Base-by-base conservation (phyloP, 2,888 invertebrate species). In the Pammene fasciana region DNA sequence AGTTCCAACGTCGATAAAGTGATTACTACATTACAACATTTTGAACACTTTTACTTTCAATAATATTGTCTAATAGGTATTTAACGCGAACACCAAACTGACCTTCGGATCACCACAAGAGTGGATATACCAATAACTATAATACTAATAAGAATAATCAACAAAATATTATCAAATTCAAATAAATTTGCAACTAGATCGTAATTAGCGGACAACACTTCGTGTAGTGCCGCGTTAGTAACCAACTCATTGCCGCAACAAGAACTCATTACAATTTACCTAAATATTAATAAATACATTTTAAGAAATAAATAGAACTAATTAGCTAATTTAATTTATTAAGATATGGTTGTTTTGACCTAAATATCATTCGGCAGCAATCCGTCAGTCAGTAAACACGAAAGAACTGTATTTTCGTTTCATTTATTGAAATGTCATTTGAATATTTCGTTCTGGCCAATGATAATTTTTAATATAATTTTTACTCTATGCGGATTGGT, bases 171-270 rank as follows among this genome's bases (percentile, higher is more conserved):
- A 75, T 82, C 78, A 78, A 80, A 78, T 81, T 82, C 77, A 75
- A 81, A 74, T 80, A 90, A 82, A 86, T 85, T 78, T 70, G 75
- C 80, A 78, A 89, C 75, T 80, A 84, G 77, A 60, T 82, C 80
- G 74, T 87, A 79, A 87, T 90, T 87, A 79, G 82, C 81, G 65
- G 83, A 80, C 72, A 90, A 75, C 75, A 92, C 83, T 83, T 92
- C 88, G 77, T 82, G 82, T 72, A 88, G 74, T 72, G 87, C 91
- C 73, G 92, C 87, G 85, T 86, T 87, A 75, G 85, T 84, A 75
- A 92, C 74, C 72, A 87, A 80, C 75, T 92, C 92, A 79, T 90
- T 88, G 72, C 91, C 88, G 74, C 92, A 92, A 86, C 92, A 92
- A 84, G 88, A 87, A 89, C 83, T 90, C 92, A 92, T 92, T 79